Base-by-base conservation (phyloP, 2,113 vertebrate species). In the Girardinichthys multiradiatus region DNA sequence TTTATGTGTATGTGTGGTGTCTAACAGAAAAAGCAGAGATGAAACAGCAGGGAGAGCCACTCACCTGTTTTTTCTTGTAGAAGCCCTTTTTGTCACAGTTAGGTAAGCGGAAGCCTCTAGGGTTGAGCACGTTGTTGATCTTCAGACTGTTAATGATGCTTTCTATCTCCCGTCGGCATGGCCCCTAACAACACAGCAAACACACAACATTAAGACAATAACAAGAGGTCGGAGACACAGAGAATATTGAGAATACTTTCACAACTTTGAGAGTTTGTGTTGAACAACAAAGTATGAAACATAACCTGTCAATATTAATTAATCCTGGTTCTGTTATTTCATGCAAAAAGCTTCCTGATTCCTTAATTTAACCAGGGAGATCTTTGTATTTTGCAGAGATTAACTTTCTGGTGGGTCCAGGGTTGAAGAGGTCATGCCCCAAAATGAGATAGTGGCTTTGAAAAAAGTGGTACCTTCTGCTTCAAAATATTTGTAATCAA, bases 51-150 rank as follows among this genome's bases (percentile, higher is more conserved):
- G 57, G 72, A 69, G 75, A 87, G 75, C 60, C 65, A 85, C 92
- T 94, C 83, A 99, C 97, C 95, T 99, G 98, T 88, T 97, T 99
- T 90, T 96, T 99, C 95, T 99, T 99, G 90, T 99, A 99, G 92
- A 99, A 99, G 3, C 98, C 98, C 79, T 95, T 98, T 91, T 95
- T 96, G 94, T 99, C 98, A 88, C 97, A 99, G 92, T 99, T 99
- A 86, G 98, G 98, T 89, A 99, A 97, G 93, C 96, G 96, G 80
- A 98, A 91, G 31, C 95, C 94, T 87, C 95, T 92, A 0, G 96
- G 96, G 84, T 95, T 98, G 83, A 99, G 93, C 72, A 95, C 92
- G 21, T 96, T 96, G 89, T 94, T 92, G 92, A 96, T 96, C 89
- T 98, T 98, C 35, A 98, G 92, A 68, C 92, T 93, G 82, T 96